A percentile compares a stretch with the other conserved stretches of the same genome.
These are phyloP conservation scores for Dicaeum eximium DNA, from an alignment of 2,113 vertebrate species.

Conservation along the genomic window DNA sequence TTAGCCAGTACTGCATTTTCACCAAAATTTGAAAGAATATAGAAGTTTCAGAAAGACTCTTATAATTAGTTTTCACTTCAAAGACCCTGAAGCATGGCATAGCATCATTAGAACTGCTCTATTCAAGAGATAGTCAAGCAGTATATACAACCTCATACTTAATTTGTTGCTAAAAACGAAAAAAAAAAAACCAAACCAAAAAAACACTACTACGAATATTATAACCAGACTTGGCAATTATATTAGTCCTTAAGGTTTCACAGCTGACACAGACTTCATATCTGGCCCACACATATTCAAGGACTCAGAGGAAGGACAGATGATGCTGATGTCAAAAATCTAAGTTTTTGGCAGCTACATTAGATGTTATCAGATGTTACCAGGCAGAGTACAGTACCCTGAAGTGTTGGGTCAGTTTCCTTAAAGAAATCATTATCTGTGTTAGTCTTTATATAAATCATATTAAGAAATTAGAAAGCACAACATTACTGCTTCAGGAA, in stretches of 20 bases:
- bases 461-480: not conserved
- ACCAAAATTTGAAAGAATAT: not conserved
- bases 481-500: not conserved
- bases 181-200: not conserved
- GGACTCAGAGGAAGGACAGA: not conserved
- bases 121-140: not conserved
- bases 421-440: not conserved
- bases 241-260: not conserved
- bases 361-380: not conserved
- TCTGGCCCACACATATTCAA: not conserved
- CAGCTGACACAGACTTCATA: not conserved
- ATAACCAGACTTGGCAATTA: not conserved
- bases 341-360: not conserved
- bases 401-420: not conserved
- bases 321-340: not conserved
- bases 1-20: not conserved
- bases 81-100: not conserved
- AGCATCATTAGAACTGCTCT: not conserved
- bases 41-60: not conserved
- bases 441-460: not conserved
- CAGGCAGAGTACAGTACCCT: not conserved
- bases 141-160: not conserved
- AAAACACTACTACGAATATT: not conserved
- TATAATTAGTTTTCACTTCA: not conserved
- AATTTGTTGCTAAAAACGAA: not conserved